A percentile compares a stretch with the other conserved stretches of the same genome.
phyloP scores from a whole-genome alignment of 2,888 invertebrate genomes.

The Ceraclea dissimilis region DNA sequence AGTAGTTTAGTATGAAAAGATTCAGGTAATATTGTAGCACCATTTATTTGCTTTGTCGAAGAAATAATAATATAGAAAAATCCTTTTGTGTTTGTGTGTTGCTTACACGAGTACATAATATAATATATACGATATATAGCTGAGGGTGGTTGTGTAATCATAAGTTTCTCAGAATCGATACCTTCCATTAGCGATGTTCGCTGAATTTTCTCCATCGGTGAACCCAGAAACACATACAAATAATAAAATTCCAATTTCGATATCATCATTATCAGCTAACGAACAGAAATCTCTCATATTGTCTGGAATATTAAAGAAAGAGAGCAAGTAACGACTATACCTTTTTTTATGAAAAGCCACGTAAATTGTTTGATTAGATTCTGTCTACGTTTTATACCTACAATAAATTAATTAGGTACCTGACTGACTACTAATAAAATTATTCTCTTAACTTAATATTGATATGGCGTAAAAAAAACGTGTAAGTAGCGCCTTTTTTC shows the following conservation, averaged over 20 bases:
- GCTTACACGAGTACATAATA: background rate
- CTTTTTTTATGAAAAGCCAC: too few relatives aligned
- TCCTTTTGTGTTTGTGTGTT: slow-evolving; percentile 11
- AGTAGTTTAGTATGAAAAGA: too few relatives aligned
- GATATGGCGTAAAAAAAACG: too few relatives aligned
- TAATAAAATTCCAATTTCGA: slow-evolving; percentile 1
- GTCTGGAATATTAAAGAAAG: background rate
- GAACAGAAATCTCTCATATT: background rate
- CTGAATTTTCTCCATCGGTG: background rate
- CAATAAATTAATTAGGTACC: too few relatives aligned
- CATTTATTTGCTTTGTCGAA: background rate
- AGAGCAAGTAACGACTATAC: too few relatives aligned
- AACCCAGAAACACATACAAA: background rate
- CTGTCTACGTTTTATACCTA: too few relatives aligned
- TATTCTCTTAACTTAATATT: too few relatives aligned
- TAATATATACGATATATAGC: too few relatives aligned
- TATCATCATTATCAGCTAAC: background rate
- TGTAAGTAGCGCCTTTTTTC: too few relatives aligned
- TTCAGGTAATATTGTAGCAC: too few relatives aligned
- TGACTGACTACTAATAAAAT: too few relatives aligned
- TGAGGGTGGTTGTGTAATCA: slow-evolving; percentile 12
- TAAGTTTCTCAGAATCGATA: slow-evolving; percentile 5
- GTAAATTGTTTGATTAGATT: too few relatives aligned
- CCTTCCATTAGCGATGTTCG: slow-evolving; percentile 4
- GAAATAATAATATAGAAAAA: slow-evolving; percentile 13